These are phyloP conservation scores for Mungos mungo DNA, from an alignment of 2,113 vertebrate species.

Conservation along the genomic window DNA sequence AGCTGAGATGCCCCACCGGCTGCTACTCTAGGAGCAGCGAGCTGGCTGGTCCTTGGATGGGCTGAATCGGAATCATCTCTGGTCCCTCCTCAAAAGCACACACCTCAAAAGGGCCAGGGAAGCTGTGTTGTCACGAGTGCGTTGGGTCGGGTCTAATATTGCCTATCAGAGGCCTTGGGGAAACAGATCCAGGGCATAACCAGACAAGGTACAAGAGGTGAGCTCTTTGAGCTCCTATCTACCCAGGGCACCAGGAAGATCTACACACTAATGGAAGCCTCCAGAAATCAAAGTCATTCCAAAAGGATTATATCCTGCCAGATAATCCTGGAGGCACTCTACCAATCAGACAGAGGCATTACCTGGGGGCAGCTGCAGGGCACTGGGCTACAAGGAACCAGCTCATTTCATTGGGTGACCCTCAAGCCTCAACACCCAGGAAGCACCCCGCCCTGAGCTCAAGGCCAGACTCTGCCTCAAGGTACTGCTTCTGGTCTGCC, in stretches of 20 bases:
- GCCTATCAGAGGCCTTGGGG: neutral
- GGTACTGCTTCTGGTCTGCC: neutral
- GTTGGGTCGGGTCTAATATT: neutral
- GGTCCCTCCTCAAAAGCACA: neutral
- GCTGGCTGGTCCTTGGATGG: neutral
- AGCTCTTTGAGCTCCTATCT: neutral
- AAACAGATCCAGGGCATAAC: too few relatives aligned
- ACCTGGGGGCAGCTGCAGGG: neutral
- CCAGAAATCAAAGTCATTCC: neutral
- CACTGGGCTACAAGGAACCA: neutral
- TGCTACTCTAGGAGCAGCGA: too few relatives aligned
- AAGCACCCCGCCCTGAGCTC: neutral
- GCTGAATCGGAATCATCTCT: neutral
- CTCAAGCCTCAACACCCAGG: neutral
- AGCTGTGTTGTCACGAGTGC: rapidly evolving
- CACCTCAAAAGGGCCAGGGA: too few relatives aligned
- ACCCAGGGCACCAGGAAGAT: neutral
- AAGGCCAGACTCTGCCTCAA: neutral
- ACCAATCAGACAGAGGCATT: too few relatives aligned
- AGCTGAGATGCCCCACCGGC: neutral
- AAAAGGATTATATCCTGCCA: neutral
- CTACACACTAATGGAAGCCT: neutral
- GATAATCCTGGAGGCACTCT: rapidly evolving
- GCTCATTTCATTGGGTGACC: neutral
- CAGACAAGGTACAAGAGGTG: rapidly evolving